phyloP scores from a whole-genome alignment of 2,113 vertebrate species.

The Ceyx melanurus region DNA sequence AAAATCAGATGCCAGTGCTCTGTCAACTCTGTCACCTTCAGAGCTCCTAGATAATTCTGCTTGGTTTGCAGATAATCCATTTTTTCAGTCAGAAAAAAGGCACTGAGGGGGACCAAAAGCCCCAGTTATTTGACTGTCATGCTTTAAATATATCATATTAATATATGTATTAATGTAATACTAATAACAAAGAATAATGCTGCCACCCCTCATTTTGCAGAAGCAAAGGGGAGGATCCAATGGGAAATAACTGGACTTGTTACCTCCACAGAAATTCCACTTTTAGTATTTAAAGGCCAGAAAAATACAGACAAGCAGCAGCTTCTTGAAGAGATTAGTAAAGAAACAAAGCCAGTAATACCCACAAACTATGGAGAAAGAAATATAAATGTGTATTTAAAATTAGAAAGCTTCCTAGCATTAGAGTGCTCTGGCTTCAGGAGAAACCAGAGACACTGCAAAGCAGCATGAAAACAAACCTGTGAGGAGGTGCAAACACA shows the following conservation, averaged over 20 bases:
- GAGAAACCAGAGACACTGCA: neutral
- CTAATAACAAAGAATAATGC: neutral
- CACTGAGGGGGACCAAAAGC: neutral
- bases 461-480: neutral
- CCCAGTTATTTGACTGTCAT: neutral
- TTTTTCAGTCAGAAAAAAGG: neutral
- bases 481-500: neutral
- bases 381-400: neutral
- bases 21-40: neutral
- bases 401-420: neutral
- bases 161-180: accelerated
- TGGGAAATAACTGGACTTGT: neutral
- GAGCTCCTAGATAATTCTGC: neutral
- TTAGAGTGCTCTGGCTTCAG: neutral
- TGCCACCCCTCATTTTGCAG: neutral
- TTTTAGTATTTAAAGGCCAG: neutral
- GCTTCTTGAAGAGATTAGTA: accelerated
- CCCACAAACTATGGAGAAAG: neutral
- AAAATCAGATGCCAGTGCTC: neutral
- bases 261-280: neutral
- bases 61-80: accelerated
- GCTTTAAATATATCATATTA: neutral
- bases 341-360: neutral
- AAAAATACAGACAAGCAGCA: neutral
- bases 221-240: neutral